Base-by-base conservation (phyloP, 2,888 invertebrate species). In the Andrena bicolor region DNA sequence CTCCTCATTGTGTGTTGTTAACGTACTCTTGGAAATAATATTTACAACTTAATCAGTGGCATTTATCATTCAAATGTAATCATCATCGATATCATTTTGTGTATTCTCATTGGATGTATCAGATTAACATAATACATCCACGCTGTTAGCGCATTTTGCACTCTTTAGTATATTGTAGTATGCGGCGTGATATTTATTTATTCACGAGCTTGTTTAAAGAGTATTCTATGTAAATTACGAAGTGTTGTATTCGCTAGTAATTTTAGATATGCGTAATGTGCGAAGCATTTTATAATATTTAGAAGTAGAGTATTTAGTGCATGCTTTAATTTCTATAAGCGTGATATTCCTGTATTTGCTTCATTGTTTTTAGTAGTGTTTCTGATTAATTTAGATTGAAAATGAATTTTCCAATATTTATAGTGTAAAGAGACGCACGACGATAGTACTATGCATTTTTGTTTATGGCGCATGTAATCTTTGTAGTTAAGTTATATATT, bases 111-210 rank as follows among this genome's bases (percentile, higher is more conserved):
- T 66, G 20, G n/a, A 61, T 74, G 32, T 71, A 65, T 58, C 60
- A 51, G 13, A 81, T 76, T 81, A 76, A 76, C 76, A 81, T 82
- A 81, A 82, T 80, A 74, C 74, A 84, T 84, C 68, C 41, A 75
- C 68, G 78, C 83, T 79, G 79, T 79, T 83, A 78, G 75, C 78
- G 79, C 58, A 79, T 79, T 53, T 61, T 68, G 78, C 13, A 72
- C 16, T 80, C 41, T 35, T 49, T 26, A 30, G 23, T 75, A 70
- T 69, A 26, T 78, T 26, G 32, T 26, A 64, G 35, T 60, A 61
- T 70, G 80, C 82, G 74, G 60, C 77, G 51, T 53, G 53, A 74
- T 26, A 26, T 26, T 16, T 53, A 63, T 58, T 61, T 71, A 71
- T 63, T 23, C n/a, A 70, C 72, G 76, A 64, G 72, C 71, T 81